phyloP scores from a whole-genome alignment of 2,797 vertebrate genomes.

The Numenius phaeopus region DNA sequence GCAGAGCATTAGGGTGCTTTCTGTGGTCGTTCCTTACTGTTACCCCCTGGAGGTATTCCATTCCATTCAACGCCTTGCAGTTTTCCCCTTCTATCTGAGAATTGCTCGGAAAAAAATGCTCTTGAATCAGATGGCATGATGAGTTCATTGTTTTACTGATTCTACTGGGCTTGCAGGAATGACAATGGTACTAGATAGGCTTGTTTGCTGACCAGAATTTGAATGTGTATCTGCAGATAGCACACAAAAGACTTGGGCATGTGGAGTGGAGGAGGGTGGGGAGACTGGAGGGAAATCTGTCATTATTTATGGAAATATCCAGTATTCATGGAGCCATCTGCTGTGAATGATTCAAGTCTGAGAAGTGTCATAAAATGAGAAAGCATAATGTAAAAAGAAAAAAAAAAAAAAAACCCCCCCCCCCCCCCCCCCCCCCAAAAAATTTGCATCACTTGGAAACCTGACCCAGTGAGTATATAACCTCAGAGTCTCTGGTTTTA shows the following conservation, averaged over 20 bases:
- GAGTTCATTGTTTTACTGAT: constrained; percentile 59
- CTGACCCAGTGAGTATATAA: constrained; percentile 12
- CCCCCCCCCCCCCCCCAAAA: not conserved
- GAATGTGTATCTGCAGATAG: constrained; percentile 47
- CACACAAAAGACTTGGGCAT: constrained; percentile 63
- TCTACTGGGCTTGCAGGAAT: constrained; percentile 54
- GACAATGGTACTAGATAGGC: constrained; percentile 58
- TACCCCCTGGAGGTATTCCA: not conserved
- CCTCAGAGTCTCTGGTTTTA: not conserved
- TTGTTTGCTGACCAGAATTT: constrained; percentile 61
- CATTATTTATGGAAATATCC: constrained; percentile 72
- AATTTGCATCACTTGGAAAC: constrained; percentile 27
- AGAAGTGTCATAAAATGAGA: constrained; percentile 60
- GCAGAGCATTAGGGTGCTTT: not conserved
- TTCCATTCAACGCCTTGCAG: not conserved
- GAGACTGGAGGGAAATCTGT: constrained; percentile 64
- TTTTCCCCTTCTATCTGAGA: not conserved
- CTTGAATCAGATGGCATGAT: constrained; percentile 25
- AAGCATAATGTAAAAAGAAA: constrained; percentile 33
- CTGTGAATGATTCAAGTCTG: constrained; percentile 60
- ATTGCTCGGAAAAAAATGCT: not conserved
- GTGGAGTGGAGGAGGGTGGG: constrained; percentile 56
- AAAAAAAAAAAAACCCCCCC: not conserved
- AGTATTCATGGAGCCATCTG: constrained; percentile 65
- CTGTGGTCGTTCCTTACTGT: not conserved